A percentile compares a stretch with the other conserved stretches of the same genome.
Conservation (phyloP, 2,797 vertebrate genomes). For the Buceros bicornis region DNA sequence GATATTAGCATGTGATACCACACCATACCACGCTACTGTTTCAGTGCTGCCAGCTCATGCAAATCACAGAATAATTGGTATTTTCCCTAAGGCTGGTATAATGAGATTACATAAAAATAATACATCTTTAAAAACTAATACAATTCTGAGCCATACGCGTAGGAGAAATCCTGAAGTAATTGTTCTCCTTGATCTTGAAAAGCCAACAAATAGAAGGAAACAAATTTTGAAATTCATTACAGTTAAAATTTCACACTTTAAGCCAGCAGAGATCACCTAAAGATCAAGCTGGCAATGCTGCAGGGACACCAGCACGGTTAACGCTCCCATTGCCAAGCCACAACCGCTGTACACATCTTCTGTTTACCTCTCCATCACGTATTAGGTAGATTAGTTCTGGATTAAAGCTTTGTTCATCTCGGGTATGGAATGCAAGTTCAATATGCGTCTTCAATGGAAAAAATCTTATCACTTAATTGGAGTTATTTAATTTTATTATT, state of each 20-base stretch:
- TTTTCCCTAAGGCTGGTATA: slow-evolving; percentile 64
- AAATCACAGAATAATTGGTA: slow-evolving; percentile 69
- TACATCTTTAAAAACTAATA: slow-evolving; percentile 57
- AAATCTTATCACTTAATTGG: neutral
- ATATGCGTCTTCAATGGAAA: neutral
- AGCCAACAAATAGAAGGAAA: neutral
- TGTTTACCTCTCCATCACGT: neutral
- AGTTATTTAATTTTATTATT: neutral
- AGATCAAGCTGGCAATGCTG: neutral
- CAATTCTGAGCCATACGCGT: slow-evolving; percentile 48
- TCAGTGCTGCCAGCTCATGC: slow-evolving; percentile 59
- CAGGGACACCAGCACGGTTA: neutral
- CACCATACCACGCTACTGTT: neutral
- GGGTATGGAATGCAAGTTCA: neutral
- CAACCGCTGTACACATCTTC: neutral
- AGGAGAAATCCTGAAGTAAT: neutral
- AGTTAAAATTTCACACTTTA: neutral
- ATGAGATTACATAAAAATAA: slow-evolving; percentile 68
- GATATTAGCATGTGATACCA: slow-evolving; percentile 42
- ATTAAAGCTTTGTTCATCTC: neutral
- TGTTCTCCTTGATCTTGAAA: slow-evolving; percentile 5
- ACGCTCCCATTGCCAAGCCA: neutral
- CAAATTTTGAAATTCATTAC: neutral
- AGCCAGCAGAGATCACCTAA: neutral
- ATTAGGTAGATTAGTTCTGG: neutral